These are phyloP conservation scores for Riparia riparia DNA, from an alignment of 2,113 vertebrate genomes.

Conservation along the genomic window DNA sequence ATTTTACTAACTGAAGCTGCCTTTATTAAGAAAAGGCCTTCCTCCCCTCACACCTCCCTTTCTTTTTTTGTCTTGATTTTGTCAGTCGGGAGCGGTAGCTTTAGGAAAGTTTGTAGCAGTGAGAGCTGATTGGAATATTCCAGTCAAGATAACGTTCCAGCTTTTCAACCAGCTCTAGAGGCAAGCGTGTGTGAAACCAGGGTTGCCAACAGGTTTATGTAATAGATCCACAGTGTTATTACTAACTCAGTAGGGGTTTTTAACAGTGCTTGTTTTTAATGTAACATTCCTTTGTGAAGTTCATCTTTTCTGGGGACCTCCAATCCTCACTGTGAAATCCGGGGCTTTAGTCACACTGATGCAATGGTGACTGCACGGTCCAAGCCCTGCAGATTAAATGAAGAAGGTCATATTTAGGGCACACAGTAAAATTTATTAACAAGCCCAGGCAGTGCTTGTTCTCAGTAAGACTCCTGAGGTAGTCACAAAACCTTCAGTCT, in stretches of 20 bases:
- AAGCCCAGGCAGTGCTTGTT: neutral
- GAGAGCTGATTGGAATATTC: slow-evolving; percentile 21
- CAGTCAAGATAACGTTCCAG: neutral
- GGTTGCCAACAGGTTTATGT: slow-evolving; percentile 13
- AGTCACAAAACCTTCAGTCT: neutral
- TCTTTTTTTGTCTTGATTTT: slow-evolving; percentile 39
- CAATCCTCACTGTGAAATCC: slow-evolving; percentile 22
- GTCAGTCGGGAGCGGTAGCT: neutral
- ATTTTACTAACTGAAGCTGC: slow-evolving; percentile 92
- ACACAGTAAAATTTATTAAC: neutral
- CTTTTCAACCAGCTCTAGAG: slow-evolving; percentile 7
- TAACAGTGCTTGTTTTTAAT: neutral
- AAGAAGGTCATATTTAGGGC: neutral
- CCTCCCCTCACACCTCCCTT: neutral
- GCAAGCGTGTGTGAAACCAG: neutral
- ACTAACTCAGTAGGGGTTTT: neutral
- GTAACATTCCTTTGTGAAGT: slow-evolving; percentile 21
- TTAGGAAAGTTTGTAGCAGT: neutral
- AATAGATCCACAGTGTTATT: neutral
- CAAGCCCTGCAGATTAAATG: neutral
- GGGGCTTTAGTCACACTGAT: neutral
- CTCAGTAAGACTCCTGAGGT: neutral
- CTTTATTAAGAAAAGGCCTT: slow-evolving; percentile 94
- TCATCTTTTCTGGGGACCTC: neutral
- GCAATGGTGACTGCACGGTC: neutral